Percentiles rank a stretch among this genome's conserved stretches.
Evolutionary conservation across 2,888 invertebrate species (phyloP).

Genomic region (Charanyca ferruginea): DNA sequence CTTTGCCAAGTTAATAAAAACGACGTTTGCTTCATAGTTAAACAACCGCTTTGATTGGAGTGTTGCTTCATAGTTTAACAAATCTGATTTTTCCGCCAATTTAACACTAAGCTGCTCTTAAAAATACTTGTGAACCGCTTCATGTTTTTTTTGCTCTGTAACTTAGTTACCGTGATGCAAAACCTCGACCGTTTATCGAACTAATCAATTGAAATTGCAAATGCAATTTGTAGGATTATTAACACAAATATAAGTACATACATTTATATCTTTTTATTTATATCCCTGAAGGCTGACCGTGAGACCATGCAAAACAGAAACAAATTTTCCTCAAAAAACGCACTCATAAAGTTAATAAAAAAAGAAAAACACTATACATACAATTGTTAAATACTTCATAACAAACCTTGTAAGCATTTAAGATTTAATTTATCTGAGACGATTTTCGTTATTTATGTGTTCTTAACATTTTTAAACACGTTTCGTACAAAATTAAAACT

Average conservation of each 20-base stretch:
- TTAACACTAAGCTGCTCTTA: neutral
- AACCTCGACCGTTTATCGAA: slow-evolving; percentile 9
- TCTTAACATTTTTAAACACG: neutral
- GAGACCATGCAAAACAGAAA: slow-evolving; percentile 26
- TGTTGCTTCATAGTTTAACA: neutral
- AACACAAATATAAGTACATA: neutral
- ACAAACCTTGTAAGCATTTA: slow-evolving; percentile 14
- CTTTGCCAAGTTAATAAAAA: neutral
- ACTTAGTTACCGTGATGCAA: slow-evolving; percentile 1
- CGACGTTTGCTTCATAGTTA: neutral
- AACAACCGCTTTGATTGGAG: neutral
- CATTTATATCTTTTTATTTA: too few species aligned
- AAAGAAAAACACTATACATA: slow-evolving; percentile 27
- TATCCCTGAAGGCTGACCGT: slow-evolving; percentile 1
- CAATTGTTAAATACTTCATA: neutral
- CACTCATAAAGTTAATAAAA: slow-evolving; percentile 10
- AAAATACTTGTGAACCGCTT: neutral
- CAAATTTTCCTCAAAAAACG: neutral
- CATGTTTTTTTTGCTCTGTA: neutral
- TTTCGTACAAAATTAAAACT: neutral
- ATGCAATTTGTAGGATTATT: neutral
- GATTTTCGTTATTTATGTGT: neutral
- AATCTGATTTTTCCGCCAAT: neutral
- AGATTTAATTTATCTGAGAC: neutral
- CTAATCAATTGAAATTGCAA: slow-evolving; percentile 15